Percentiles rank a stretch among this genome's conserved stretches.
Conservation (phyloP, 1,140 invertebrate genomes). For the Drosophila gunungcola region DNA sequence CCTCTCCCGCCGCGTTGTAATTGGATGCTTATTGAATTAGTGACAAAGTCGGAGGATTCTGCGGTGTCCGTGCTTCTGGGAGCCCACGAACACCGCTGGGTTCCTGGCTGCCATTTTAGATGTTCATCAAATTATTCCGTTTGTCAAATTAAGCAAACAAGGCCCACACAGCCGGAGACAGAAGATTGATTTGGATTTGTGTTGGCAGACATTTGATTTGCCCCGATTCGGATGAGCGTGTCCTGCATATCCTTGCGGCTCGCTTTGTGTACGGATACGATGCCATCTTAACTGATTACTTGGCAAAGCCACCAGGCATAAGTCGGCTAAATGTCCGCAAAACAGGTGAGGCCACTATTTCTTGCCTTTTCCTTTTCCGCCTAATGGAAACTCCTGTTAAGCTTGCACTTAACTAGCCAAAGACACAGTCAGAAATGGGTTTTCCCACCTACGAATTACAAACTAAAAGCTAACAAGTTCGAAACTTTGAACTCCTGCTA, state of each 20-base stretch:
- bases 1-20: slow-evolving; percentile 65
- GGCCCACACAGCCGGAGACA: slow-evolving; percentile 39
- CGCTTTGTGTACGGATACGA: slow-evolving; percentile 12
- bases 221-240: slow-evolving; percentile 38
- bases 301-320: slow-evolving; percentile 27
- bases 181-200: slow-evolving; percentile 75
- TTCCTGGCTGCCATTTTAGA: slow-evolving; percentile 69
- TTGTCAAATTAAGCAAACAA: slow-evolving; percentile 83
- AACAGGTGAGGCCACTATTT: slow-evolving; percentile 27
- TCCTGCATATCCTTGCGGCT: slow-evolving; percentile 17
- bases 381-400: slow-evolving; percentile 46
- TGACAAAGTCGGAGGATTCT: slow-evolving; percentile 54
- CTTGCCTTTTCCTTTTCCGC: neutral
- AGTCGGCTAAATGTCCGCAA: slow-evolving; percentile 55
- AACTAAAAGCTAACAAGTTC: neutral
- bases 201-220: slow-evolving; percentile 56
- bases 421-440: slow-evolving; percentile 9
- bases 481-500: slow-evolving; percentile 2
- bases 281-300: slow-evolving; percentile 57
- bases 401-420: slow-evolving; percentile 20
- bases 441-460: neutral
- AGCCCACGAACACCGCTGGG: slow-evolving; percentile 46
- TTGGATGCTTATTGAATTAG: slow-evolving; percentile 83
- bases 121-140: slow-evolving; percentile 82
- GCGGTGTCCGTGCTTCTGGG: slow-evolving; percentile 8